Conservation (phyloP, 2,797 vertebrate species). For the Octomys mimax region DNA sequence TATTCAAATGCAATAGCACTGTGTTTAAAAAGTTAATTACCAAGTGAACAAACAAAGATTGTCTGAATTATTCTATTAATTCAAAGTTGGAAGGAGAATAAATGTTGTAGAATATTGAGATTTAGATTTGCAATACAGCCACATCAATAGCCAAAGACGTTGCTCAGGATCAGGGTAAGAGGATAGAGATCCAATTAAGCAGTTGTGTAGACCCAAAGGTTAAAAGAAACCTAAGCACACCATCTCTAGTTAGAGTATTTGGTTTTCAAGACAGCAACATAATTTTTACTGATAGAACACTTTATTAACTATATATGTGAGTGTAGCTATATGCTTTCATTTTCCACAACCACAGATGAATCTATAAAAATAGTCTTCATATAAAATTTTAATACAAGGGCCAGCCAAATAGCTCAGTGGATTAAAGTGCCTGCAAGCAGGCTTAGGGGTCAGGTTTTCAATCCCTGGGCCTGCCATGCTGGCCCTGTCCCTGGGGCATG, state of each 20-base stretch:
- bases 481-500: too few relatives aligned
- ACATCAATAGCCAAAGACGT: rapidly evolving
- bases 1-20: rapidly evolving
- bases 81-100: neutral
- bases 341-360: neutral
- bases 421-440: too few relatives aligned
- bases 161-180: rapidly evolving
- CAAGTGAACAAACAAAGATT: neutral
- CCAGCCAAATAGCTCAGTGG: too few relatives aligned
- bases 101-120: rapidly evolving
- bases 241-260: neutral
- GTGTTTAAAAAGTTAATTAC: neutral
- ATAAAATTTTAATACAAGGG: too few relatives aligned
- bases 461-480: too few relatives aligned
- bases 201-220: rapidly evolving
- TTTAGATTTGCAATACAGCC: too few relatives aligned
- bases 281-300: neutral
- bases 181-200: rapidly evolving
- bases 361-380: neutral
- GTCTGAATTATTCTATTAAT: neutral
- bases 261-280: neutral
- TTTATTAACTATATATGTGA: neutral
- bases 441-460: too few relatives aligned
- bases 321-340: too few relatives aligned
- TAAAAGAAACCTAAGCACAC: rapidly evolving